Base-by-base conservation (phyloP, 2,797 vertebrate genomes). In the Xenentodon cancila region DNA sequence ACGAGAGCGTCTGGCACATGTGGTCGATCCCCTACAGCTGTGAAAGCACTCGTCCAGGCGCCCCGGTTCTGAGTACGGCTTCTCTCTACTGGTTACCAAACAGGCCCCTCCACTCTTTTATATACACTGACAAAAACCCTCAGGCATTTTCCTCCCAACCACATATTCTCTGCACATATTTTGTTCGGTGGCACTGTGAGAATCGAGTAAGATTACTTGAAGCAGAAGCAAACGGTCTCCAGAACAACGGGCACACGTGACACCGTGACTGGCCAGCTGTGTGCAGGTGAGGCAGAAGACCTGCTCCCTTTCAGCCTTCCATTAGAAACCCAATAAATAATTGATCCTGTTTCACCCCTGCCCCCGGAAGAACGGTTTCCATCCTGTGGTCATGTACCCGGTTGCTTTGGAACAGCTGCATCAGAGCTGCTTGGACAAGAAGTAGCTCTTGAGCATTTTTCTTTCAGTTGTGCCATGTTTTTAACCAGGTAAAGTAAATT, bases 21-120 rank as follows among this genome's bases (percentile, higher is more conserved):
- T 43, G 60, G 30, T 67, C 53, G 18, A 58, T 63, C 47, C 59
- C 68, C 48, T 45, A 44, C 72, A 75, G 68, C 77, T 78, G 65
- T 73, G 48, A 67, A 84, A 84, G 79, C 75, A 81, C 44, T 53
- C 25, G 1, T 71, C 6, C 37, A 16, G 37, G 34, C 9, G 4
- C 61, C 50, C 21, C 19, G 56, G 49, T 60, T 64, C 54, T 46
- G 47, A 67, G 32, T 27, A 1, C 11, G 40, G 40, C 42, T 72
- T 21, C 25, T 53, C 21, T 73, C 32, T 45, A 63, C 70, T 44
- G 52, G 37, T 32, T 57, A 48, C 42, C 53, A 20, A 68, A 11
- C 42, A 47, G 15, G 50, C 17, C 18, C 30, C 27, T 40, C 37
- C 13, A 13, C 37, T 40, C 37, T 40, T 74, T 62, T 47, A 54